phyloP scores from a whole-genome alignment of 2,888 invertebrate species.

The Pollenia labialis region DNA sequence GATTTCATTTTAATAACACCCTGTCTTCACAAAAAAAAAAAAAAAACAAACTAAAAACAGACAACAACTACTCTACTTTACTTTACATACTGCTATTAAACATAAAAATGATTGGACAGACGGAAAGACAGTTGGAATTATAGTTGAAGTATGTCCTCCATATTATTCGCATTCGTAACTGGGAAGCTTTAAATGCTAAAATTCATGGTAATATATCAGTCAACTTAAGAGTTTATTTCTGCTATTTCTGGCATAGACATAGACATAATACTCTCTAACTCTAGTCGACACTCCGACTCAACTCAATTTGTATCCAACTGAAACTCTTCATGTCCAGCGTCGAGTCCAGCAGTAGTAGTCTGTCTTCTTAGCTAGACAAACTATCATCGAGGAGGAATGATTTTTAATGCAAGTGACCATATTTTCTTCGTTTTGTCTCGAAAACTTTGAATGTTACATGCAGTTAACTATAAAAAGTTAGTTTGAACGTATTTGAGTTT shows the following conservation, averaged over 20 bases:
- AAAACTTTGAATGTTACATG: neutral
- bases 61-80: conserved; percentile 71
- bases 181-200: conserved; percentile 82
- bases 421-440: conserved; percentile 22
- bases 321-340: conserved; percentile 23
- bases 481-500: conserved; percentile 11
- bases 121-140: conserved; percentile 49
- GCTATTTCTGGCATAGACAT: conserved; percentile 49
- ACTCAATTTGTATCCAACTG: conserved; percentile 41
- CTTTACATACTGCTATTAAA: conserved; percentile 67
- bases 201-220: conserved; percentile 81
- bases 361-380: conserved; percentile 36
- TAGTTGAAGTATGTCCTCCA: conserved; percentile 56
- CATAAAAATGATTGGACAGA: conserved; percentile 56
- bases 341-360: conserved; percentile 8
- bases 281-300: conserved; percentile 66
- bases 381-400: conserved; percentile 62
- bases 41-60: conserved; percentile 16
- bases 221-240: conserved; percentile 60
- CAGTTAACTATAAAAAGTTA: conserved; percentile 12
- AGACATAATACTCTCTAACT: conserved; percentile 66
- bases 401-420: conserved; percentile 51
- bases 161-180: conserved; percentile 76
- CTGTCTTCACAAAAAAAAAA: conserved; percentile 54
- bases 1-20: conserved; percentile 83